phyloP scores from a whole-genome alignment of 37 sponge, comb jelly and placozoan genomes.

The Ianthella basta region DNA sequence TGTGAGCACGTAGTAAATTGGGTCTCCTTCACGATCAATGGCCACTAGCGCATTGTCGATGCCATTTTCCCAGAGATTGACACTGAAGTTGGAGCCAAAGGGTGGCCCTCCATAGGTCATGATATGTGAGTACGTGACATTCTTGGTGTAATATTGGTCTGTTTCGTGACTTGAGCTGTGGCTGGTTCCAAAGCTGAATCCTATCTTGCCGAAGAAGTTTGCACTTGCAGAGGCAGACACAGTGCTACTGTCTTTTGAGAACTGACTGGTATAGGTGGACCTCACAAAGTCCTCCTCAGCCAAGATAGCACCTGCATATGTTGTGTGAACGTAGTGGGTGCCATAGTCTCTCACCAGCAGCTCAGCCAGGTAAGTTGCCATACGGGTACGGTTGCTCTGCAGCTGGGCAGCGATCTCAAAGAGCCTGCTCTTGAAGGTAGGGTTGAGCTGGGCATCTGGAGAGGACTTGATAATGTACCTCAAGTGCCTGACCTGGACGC shows the following conservation, averaged over 20 bases:
- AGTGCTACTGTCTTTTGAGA: not conserved
- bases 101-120: slow-evolving; percentile 50
- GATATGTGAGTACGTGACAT: slow-evolving; percentile 53
- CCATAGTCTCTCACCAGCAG: slow-evolving; percentile 61
- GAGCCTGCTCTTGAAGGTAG: slow-evolving; percentile 43
- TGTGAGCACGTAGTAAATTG: slow-evolving; percentile 46
- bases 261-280: not conserved
- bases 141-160: slow-evolving; percentile 13
- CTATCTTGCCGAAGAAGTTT: slow-evolving; percentile 42
- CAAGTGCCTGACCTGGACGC: slow-evolving; percentile 39
- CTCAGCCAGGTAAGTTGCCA: slow-evolving; percentile 45
- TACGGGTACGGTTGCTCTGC: slow-evolving; percentile 30
- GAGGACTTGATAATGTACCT: slow-evolving; percentile 41
- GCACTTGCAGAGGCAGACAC: slow-evolving; percentile 47
- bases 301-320: slow-evolving; percentile 45
- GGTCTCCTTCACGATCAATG: slow-evolving; percentile 49
- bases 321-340: slow-evolving; percentile 43
- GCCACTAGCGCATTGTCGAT: slow-evolving; percentile 58
- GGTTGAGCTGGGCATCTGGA: slow-evolving; percentile 45
- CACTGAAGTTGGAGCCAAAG: slow-evolving; percentile 23
- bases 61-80: slow-evolving; percentile 43
- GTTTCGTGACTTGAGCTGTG: not conserved
- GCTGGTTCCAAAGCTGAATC: not conserved
- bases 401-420: slow-evolving; percentile 43
- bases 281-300: slow-evolving; percentile 40